These are phyloP conservation scores for Drosophila santomea DNA, from an alignment of 1,140 invertebrate species.

Conservation along the genomic window DNA sequence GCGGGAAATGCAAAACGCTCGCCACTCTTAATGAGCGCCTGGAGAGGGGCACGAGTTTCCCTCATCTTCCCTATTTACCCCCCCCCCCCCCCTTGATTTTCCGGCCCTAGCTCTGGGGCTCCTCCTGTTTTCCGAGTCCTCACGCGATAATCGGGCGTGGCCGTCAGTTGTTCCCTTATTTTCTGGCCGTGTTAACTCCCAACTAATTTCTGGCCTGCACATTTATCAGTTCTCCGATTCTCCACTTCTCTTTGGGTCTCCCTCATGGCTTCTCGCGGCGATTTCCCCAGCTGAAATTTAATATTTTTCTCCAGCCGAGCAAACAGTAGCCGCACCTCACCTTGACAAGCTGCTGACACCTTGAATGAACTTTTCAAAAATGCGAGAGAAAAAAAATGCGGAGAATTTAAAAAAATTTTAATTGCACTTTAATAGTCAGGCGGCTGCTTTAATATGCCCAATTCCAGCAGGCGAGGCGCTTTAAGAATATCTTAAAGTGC, in stretches of 20 bases:
- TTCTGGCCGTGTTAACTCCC: slow-evolving; percentile 42
- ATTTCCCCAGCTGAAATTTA: slow-evolving; percentile 67
- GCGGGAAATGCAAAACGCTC: slow-evolving; percentile 76
- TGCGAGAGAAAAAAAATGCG: slow-evolving; percentile 23
- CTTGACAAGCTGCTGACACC: slow-evolving; percentile 78
- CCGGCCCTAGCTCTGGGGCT: background rate
- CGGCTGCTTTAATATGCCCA: slow-evolving; percentile 70
- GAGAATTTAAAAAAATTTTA: slow-evolving; percentile 63
- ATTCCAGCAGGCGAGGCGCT: slow-evolving; percentile 16
- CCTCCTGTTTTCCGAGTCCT: slow-evolving; percentile 10
- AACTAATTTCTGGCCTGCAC: slow-evolving; percentile 68
- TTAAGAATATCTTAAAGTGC: slow-evolving; percentile 25
- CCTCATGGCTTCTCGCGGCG: background rate
- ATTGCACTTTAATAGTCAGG: slow-evolving; percentile 75
- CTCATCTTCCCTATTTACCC: background rate
- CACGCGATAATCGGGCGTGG: slow-evolving; percentile 78
- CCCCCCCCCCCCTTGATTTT: background rate
- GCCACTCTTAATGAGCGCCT: slow-evolving; percentile 74
- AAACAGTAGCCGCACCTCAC: slow-evolving; percentile 64
- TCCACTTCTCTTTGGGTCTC: slow-evolving; percentile 63
- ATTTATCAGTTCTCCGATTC: slow-evolving; percentile 72
- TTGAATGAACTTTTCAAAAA: slow-evolving; percentile 67
- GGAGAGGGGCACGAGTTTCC: slow-evolving; percentile 44
- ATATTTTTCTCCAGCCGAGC: slow-evolving; percentile 53
- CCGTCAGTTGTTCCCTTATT: slow-evolving; percentile 42